Evolutionary conservation across 2,888 invertebrate genomes (phyloP).

Genomic region (Melanargia galathea): DNA sequence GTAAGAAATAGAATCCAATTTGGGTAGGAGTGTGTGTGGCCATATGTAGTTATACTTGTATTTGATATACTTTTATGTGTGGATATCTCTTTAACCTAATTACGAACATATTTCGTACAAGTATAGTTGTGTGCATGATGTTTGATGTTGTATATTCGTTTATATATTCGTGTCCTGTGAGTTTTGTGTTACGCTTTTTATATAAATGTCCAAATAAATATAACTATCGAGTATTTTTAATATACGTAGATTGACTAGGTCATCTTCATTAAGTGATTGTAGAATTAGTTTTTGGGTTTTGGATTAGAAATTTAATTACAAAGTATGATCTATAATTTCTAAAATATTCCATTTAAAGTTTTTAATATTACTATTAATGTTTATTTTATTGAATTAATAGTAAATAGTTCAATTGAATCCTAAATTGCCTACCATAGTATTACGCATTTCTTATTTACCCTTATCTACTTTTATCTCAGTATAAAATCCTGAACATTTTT

Average conservation of each 20-base stretch:
- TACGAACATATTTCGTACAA: slow-evolving; percentile 44
- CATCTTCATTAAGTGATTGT: slow-evolving; percentile 21
- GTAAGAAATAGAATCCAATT: slow-evolving; percentile 86
- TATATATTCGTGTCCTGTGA: slow-evolving; percentile 83
- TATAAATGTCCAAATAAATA: slow-evolving; percentile 43
- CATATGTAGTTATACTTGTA: slow-evolving; percentile 36
- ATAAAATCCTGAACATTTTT: no score
- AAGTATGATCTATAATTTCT: neutral
- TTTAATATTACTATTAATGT: neutral
- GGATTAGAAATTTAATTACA: slow-evolving; percentile 10
- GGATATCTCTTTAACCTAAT: slow-evolving; percentile 43
- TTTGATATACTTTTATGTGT: slow-evolving; percentile 39
- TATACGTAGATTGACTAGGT: slow-evolving; percentile 42
- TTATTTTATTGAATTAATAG: neutral
- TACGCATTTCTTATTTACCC: no score
- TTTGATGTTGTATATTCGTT: slow-evolving; percentile 51
- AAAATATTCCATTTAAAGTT: neutral
- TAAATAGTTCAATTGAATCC: no score
- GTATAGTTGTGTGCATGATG: slow-evolving; percentile 56
- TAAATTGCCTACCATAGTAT: no score
- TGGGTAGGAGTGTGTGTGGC: slow-evolving; percentile 61
- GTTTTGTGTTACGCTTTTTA: slow-evolving; percentile 83
- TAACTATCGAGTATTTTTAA: slow-evolving; percentile 42
- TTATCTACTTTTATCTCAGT: no score
- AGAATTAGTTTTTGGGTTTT: slow-evolving; percentile 25